Evolutionary conservation across 2,113 vertebrate genomes (phyloP).

Genomic region (Phylloscopus trochilus): DNA sequence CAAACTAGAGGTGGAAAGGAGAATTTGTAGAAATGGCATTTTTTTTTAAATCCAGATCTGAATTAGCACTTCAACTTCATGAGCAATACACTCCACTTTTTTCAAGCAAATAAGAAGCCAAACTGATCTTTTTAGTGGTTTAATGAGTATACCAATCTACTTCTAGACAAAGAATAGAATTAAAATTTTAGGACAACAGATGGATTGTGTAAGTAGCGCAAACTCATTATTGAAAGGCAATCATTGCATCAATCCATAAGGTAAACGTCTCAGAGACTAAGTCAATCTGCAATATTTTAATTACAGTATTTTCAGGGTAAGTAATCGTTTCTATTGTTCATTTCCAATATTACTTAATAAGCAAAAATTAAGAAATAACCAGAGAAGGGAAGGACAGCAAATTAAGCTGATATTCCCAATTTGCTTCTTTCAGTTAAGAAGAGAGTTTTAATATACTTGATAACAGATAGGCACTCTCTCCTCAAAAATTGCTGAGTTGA

Average conservation of each 20-base stretch:
- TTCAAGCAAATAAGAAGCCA: neutral
- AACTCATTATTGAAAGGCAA: slow-evolving; percentile 12
- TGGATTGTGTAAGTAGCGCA: neutral
- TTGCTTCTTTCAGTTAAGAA: slow-evolving; percentile 7
- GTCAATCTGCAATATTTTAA: slow-evolving; percentile 7
- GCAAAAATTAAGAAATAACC: slow-evolving; percentile 35
- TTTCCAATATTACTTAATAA: slow-evolving; percentile 1
- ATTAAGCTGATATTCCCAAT: neutral
- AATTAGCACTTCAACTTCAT: neutral
- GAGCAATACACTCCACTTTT: neutral
- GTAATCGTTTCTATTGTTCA: neutral
- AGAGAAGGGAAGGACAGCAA: neutral
- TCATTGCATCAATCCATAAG: slow-evolving; percentile 14
- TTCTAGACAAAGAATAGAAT: neutral
- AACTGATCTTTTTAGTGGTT: neutral
- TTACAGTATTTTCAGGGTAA: neutral
- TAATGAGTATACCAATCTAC: slow-evolving; percentile 2
- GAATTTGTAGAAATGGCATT: neutral
- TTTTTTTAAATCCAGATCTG: neutral
- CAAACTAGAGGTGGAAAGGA: neutral
- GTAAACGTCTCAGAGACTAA: slow-evolving; percentile 1
- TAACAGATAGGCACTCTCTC: neutral
- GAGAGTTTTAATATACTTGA: neutral
- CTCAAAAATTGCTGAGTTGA: slow-evolving; percentile 36
- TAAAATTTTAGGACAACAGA: slow-evolving; percentile 1